Evolutionary conservation across 1,140 invertebrate genomes (phyloP).

Genomic region (Dryas iulia): DNA sequence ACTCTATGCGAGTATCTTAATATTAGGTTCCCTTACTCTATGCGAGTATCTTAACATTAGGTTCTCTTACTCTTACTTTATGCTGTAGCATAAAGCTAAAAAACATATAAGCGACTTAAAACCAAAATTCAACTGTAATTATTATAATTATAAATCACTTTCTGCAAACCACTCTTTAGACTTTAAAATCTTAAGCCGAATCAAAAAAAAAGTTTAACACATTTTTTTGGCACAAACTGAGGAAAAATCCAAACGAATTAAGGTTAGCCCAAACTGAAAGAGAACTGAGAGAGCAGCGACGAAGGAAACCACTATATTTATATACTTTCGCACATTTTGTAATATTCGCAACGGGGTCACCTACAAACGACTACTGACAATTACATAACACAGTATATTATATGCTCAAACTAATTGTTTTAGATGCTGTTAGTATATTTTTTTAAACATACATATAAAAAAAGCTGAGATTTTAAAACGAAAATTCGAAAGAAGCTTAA

Average conservation of each 20-base stretch:
- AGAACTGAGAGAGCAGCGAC: constrained; percentile 14
- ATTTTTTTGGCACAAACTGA: neutral
- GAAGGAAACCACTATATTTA: constrained; percentile 22
- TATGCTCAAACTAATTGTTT: neutral
- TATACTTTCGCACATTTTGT: constrained; percentile 19
- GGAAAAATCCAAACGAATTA: constrained; percentile 9
- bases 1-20: no score
- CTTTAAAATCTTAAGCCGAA: no score
- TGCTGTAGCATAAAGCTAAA: no score
- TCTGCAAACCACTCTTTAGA: no score
- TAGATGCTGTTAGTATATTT: neutral
- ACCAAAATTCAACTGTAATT: no score
- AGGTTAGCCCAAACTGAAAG: constrained; percentile 19
- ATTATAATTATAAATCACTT: no score
- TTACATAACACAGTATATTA: constrained; percentile 25
- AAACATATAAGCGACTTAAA: no score
- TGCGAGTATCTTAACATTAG: no score
- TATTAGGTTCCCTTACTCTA: no score
- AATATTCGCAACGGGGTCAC: constrained; percentile 37
- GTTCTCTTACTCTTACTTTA: no score
- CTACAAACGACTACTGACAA: constrained; percentile 27
- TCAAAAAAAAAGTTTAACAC: neutral
- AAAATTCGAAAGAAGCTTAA: no score
- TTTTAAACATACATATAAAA: neutral
- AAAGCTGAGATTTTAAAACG: no score